Evolutionary conservation across 64 coral and sea anemone species (phyloP).

Genomic region (Montipora cactus): DNA sequence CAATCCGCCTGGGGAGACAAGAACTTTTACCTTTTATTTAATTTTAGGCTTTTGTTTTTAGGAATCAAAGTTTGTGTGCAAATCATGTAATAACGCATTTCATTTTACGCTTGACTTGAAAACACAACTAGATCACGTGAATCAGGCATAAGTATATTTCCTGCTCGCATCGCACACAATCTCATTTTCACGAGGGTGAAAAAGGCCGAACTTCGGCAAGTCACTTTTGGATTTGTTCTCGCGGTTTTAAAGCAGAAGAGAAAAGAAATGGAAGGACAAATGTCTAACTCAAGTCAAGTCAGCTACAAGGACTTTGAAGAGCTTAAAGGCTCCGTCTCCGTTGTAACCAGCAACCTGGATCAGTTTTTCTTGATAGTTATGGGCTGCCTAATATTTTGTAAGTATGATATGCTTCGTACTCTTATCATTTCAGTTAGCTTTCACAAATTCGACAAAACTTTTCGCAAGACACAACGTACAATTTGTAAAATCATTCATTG

Average conservation of each 20-base stretch:
- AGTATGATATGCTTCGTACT: not conserved
- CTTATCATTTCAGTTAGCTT: not conserved
- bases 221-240: not conserved
- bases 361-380: slow-evolving; percentile 65
- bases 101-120: not conserved
- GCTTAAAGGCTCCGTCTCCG: not conserved
- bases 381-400: not conserved
- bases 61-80: not conserved
- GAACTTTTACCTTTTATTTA: not conserved
- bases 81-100: not conserved
- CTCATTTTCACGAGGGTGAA: not conserved
- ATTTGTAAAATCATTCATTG: too few species aligned
- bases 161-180: too few species aligned
- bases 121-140: not conserved
- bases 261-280: not conserved
- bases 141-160: not conserved
- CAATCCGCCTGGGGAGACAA: not conserved
- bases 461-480: too few species aligned
- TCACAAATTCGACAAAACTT: not conserved
- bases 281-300: not conserved
- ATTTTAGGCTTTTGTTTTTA: not conserved
- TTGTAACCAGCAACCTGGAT: not conserved
- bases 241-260: not conserved
- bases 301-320: not conserved
- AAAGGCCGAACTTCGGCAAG: not conserved